Conservation (phyloP, 2,888 invertebrate genomes). For the Augochlorella aurata region DNA sequence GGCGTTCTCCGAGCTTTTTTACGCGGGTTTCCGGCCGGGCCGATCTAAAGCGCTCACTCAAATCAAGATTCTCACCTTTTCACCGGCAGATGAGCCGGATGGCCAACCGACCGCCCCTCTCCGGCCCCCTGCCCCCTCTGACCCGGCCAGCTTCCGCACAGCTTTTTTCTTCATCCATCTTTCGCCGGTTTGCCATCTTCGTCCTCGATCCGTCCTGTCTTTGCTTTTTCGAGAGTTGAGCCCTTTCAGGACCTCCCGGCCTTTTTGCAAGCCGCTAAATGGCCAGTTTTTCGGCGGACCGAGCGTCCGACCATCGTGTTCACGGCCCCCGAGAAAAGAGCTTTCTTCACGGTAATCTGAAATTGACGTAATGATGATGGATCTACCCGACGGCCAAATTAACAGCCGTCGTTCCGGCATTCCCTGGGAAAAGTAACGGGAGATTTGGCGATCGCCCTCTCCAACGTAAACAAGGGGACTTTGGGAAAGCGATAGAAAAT, state of each 20-base stretch:
- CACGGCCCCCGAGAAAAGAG: slow-evolving; percentile 3
- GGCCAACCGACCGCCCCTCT: slow-evolving; percentile 44
- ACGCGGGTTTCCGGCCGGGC: slow-evolving; percentile 67
- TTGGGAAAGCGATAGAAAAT: no score
- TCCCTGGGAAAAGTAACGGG: not conserved
- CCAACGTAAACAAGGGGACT: not conserved
- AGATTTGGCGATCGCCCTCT: not conserved
- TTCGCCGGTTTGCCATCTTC: slow-evolving; percentile 45
- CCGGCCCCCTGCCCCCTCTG: not conserved
- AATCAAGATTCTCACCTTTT: slow-evolving; percentile 77
- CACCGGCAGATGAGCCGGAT: slow-evolving; percentile 60
- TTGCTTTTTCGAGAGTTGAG: slow-evolving; percentile 45
- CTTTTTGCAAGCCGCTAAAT: slow-evolving; percentile 54
- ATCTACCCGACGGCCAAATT: slow-evolving; percentile 39
- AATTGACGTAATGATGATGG: slow-evolving; percentile 61
- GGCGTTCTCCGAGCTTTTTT: slow-evolving; percentile 70
- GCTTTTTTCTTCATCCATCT: slow-evolving; percentile 63
- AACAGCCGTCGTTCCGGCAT: slow-evolving; percentile 11
- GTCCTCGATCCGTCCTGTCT: slow-evolving; percentile 35
- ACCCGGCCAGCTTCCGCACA: slow-evolving; percentile 15
- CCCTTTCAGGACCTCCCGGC: slow-evolving; percentile 43
- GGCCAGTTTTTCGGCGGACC: slow-evolving; percentile 48
- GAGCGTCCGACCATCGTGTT: slow-evolving; percentile 30
- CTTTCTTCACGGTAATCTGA: slow-evolving; percentile 50
- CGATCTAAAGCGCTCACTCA: slow-evolving; percentile 72